Evolutionary conservation across 2,113 vertebrate species (phyloP).

Genomic region (Anguilla rostrata): DNA sequence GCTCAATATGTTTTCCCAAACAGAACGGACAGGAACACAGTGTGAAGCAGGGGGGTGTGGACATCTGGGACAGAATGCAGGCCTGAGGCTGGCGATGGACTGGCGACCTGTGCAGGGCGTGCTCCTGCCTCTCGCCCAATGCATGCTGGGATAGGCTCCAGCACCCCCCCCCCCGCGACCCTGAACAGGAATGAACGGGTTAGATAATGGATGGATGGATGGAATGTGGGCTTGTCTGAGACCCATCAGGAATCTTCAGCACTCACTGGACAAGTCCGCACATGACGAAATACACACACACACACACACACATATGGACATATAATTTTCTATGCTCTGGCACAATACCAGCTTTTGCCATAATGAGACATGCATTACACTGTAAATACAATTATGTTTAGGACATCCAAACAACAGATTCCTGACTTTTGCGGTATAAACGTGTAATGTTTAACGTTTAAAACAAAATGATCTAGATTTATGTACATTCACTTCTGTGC

Average conservation of each 20-base stretch:
- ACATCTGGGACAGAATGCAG: not conserved
- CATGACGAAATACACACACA: conserved; percentile 4
- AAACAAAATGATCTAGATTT: no score
- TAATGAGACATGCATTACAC: no score
- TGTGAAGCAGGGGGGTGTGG: not conserved
- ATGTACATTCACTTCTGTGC: no score
- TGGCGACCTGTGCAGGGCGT: no score
- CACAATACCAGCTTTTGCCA: not conserved
- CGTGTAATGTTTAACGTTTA: no score
- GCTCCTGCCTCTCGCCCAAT: no score
- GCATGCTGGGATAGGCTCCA: no score
- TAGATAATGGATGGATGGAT: not conserved
- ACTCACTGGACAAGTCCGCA: conserved; percentile 15
- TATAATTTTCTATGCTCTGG: not conserved
- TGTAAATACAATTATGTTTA: no score
- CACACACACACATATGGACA: not conserved
- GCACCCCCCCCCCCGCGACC: no score
- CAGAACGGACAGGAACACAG: conserved; percentile 1
- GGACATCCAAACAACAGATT: no score
- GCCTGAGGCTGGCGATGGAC: not conserved
- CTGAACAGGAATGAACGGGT: no score
- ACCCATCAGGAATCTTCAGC: conserved; percentile 20
- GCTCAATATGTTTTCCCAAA: not conserved
- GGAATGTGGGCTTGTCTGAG: not conserved
- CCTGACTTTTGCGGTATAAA: no score